Percentiles rank a stretch among this genome's conserved stretches.
phyloP scores from a whole-genome alignment of 1,140 invertebrate genomes.

The Cheumatopsyche charites region DNA sequence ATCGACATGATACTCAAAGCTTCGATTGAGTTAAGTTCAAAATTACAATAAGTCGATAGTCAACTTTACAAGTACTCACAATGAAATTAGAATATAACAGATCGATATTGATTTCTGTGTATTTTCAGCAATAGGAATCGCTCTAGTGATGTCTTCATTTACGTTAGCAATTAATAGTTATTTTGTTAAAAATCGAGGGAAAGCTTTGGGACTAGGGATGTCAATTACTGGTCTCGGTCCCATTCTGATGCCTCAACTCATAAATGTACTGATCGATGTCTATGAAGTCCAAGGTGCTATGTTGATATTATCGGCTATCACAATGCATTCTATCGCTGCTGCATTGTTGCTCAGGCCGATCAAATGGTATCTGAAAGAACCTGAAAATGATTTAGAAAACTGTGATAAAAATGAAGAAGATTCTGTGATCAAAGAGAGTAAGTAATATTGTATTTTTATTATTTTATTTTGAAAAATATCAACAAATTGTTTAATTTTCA shows the following conservation, averaged over 20 bases:
- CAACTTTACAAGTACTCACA: too few species aligned
- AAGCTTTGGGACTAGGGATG: conserved; percentile 62
- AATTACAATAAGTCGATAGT: not conserved
- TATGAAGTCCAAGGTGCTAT: conserved; percentile 63
- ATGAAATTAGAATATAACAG: not conserved
- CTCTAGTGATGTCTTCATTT: conserved; percentile 58
- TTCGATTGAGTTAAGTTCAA: not conserved
- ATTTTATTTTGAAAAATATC: too few species aligned
- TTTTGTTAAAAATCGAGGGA: conserved; percentile 60
- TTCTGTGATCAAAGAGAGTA: conserved; percentile 6
- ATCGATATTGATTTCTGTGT: not conserved
- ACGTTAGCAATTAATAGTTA: conserved; percentile 63
- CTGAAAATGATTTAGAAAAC: conserved; percentile 47
- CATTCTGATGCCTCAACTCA: conserved; percentile 57
- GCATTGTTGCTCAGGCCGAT: conserved; percentile 64
- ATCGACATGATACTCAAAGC: not conserved
- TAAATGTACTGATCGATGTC: conserved; percentile 57
- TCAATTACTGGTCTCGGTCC: conserved; percentile 62
- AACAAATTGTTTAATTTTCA: conserved; percentile 26
- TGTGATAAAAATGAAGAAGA: conserved; percentile 13
- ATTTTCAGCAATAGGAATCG: conserved; percentile 58
- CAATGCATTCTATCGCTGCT: conserved; percentile 62
- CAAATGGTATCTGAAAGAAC: conserved; percentile 63
- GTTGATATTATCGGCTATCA: conserved; percentile 62
- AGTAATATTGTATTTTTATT: conserved; percentile 16